Evolutionary conservation across 1,140 invertebrate genomes (phyloP), one percentile per base, ranked within the genome.

Genomic region (Pseudoatta argentina): DNA sequence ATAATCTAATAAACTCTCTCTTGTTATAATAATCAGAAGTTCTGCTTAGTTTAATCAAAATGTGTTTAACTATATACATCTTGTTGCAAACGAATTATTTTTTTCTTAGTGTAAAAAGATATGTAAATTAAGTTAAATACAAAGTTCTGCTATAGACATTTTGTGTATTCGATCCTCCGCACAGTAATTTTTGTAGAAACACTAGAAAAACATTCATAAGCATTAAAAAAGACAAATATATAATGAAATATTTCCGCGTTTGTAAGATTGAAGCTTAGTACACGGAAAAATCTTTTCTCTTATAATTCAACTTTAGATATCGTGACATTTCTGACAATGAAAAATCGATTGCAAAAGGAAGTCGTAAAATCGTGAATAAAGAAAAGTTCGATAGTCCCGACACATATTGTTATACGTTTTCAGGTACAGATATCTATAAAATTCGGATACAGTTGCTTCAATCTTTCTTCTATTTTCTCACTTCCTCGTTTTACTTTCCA

Each of bases 401-500:
- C 24, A 83, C 69, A 30, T 24, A 73, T 30, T 55, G 51, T 44
- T 44, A 44, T 55, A 34, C 16, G 12, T 72, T 83, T 34, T 61
- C 24, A 39, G 53, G 10, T 51, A 51, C 39, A 44, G 39, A 48
- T 61, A 44, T 34, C 34, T 59, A 18, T 75, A 83, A 83, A 61
- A 61, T 51, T 83, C 39, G 24, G 24, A 61, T 75, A 1, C 6
- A 51, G 18, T 12, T 27, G 39, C 21, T 44, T 16, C 16, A 61
- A 5, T 34, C 55, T 73, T 24, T 79, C 4, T 27, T 4, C 44
- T 34, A 63, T 83, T 73, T 83, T 63, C 39, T 34, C 39, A 61
- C 55, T 48, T 61, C 12, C 18, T 59, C 24, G n/a, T 24, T 24
- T 82, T 59, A 30, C 79, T 83, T 83, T 73, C 24, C 27, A 59